Base-by-base conservation (phyloP, 2,797 vertebrate species). In the Acanthopagrus latus region DNA sequence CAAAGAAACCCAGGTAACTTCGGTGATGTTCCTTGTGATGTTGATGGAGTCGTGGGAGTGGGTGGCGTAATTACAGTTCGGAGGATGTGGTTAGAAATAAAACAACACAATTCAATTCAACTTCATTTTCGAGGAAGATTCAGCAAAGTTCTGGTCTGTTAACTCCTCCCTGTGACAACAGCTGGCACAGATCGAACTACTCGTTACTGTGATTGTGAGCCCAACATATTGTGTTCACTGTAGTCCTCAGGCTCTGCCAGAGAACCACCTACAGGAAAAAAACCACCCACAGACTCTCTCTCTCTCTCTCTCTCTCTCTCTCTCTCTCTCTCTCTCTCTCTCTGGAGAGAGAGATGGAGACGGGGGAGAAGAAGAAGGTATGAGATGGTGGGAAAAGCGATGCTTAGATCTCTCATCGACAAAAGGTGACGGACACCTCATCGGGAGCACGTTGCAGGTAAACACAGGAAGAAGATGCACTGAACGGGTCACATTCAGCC, bases 201-300 rank as follows among this genome's bases (percentile, higher is more conserved):
- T 86, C 71, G 86, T 85, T 81, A 77, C 57, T 69, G 64, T 38
- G 68, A 78, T 84, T 80, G 81, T 56, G 21, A 80, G 80, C 51
- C 47, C 43, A 85, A 58, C 81, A 81, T 88, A 87, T 89, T 87
- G 84, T 83, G 59, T 50, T 84, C 41, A 58, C 60, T 82, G 82
- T 87, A 58, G 74, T 85, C 83, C 71, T 76, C 56, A 11, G 63
- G 70, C 81, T 86, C 64, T 84, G 84, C 89, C 87, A 89, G 82
- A 86, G 86, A 90, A 87, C 84, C 86, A 81, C 86, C 90, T 71
- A 82, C 82, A 82, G 80, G 8, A 38, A 9, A 38, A 29, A 86
- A 84, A 83, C 86, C 83, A 62, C 88, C 83, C 81, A 88, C 79
- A 74, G 77, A 71, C 80, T 80, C 60, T 83, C 76, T 48, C 44